Conservation (phyloP, 1,140 invertebrate genomes). For the Cotesia chilonis region DNA sequence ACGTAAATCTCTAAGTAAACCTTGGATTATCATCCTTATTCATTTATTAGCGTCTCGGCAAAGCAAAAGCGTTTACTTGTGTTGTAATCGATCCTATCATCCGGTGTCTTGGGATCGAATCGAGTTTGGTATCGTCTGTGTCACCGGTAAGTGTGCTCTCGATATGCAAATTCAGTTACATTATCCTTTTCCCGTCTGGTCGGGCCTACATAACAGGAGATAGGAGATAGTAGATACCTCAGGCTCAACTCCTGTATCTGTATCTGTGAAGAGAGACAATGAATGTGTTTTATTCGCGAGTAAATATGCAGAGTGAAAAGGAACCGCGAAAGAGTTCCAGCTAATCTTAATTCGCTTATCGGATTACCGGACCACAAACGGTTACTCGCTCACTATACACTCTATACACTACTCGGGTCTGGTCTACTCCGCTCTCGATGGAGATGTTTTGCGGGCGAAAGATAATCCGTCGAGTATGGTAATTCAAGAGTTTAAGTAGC, state of each 20-base stretch:
- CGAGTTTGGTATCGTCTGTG: conserved; percentile 10
- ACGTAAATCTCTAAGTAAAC: too few relatives aligned
- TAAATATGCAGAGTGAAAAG: conserved; percentile 4
- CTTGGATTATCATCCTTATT: too few relatives aligned
- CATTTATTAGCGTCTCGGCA: too few relatives aligned
- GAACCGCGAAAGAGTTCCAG: conserved; percentile 32
- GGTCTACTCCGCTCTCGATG: conserved; percentile 42
- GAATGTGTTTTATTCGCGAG: too few relatives aligned
- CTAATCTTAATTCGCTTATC: conserved; percentile 64
- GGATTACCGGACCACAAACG: conserved; percentile 50
- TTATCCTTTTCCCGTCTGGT: background rate
- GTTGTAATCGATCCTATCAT: conserved; percentile 5
- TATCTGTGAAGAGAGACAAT: too few relatives aligned
- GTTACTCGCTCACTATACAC: too few relatives aligned
- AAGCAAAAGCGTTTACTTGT: background rate
- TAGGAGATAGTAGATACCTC: background rate
- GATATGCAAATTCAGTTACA: conserved; percentile 29
- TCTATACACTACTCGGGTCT: too few relatives aligned
- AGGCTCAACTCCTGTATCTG: background rate
- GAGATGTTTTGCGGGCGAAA: conserved; percentile 57
- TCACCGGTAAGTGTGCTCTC: conserved; percentile 24
- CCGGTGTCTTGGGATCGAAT: background rate
- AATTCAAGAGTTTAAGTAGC: conserved; percentile 51
- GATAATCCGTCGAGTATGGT: conserved; percentile 62
- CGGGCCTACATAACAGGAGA: conserved; percentile 3